Evolutionary conservation across 2,797 vertebrate genomes (phyloP).

Genomic region (Kryptopterus vitreolus): DNA sequence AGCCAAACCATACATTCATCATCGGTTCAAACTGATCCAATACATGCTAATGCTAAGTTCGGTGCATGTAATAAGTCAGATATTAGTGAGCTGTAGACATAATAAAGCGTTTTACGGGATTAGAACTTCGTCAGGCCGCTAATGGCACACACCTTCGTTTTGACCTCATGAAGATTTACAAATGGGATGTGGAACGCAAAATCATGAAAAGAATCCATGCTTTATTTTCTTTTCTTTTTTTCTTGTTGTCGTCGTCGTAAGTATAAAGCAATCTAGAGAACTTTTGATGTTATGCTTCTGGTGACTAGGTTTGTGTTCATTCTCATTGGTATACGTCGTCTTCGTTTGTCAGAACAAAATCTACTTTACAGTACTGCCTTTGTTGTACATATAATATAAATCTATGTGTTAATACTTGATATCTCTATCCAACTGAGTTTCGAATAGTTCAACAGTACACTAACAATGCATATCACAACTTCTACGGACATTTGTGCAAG

Average conservation of each 20-base stretch:
- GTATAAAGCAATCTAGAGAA: conserved; percentile 43
- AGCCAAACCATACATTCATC: conserved; percentile 82
- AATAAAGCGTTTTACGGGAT: conserved; percentile 45
- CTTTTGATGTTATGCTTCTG: conserved; percentile 22
- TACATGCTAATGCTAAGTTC: conserved; percentile 37
- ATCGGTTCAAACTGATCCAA: conserved; percentile 77
- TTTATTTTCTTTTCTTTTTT: conserved; percentile 25
- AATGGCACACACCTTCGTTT: conserved; percentile 39
- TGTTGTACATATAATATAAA: conserved; percentile 52
- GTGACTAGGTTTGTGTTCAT: conserved; percentile 45
- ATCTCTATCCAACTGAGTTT: conserved; percentile 56
- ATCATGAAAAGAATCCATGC: conserved; percentile 43
- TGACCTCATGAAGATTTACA: conserved; percentile 42
- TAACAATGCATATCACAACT: conserved; percentile 56
- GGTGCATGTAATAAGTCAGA: conserved; percentile 51
- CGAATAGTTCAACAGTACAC: conserved; percentile 47
- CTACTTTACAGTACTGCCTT: conserved; percentile 54
- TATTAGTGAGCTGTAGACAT: conserved; percentile 53
- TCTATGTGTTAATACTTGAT: conserved; percentile 49
- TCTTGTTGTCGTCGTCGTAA: conserved; percentile 20
- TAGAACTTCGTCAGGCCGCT: conserved; percentile 50
- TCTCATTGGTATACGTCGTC: conserved; percentile 46
- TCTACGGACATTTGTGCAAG: conserved; percentile 59
- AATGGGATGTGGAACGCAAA: conserved; percentile 42
- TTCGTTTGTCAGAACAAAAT: conserved; percentile 54